Evolutionary conservation across 1,140 invertebrate genomes (phyloP).

Genomic region (Scaptomyza montana): DNA sequence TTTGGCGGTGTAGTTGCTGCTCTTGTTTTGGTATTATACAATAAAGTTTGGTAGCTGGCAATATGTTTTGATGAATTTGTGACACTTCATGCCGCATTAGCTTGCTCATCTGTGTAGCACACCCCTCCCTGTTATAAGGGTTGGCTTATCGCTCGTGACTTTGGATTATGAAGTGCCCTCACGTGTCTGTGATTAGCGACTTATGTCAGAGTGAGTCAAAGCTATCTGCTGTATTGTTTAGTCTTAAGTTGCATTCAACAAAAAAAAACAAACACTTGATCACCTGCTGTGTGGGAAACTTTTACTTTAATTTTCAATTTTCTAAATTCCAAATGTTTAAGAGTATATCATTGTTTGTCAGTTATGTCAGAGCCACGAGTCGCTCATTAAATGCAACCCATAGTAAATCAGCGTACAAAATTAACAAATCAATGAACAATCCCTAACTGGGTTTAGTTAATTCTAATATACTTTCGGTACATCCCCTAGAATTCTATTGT

Average conservation of each 20-base stretch:
- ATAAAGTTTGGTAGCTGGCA: constrained; percentile 47
- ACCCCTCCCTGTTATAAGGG: constrained; percentile 13
- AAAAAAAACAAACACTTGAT: constrained; percentile 5
- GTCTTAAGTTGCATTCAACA: background rate
- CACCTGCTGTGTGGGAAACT: constrained; percentile 61
- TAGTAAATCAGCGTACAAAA: constrained; percentile 15
- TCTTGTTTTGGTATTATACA: constrained; percentile 54
- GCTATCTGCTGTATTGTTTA: constrained; percentile 12
- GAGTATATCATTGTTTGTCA: constrained; percentile 9
- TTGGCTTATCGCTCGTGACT: constrained; percentile 21
- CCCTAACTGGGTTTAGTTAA: constrained; percentile 20
- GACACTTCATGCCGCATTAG: constrained; percentile 82
- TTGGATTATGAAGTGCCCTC: constrained; percentile 59
- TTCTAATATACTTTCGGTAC: constrained; percentile 2
- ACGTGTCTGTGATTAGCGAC: constrained; percentile 74
- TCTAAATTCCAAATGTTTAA: constrained; percentile 1
- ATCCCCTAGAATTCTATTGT: constrained; percentile 9
- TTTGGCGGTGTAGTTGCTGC: constrained; percentile 24
- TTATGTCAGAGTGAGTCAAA: constrained; percentile 14
- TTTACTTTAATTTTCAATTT: background rate
- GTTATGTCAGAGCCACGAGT: constrained; percentile 28
- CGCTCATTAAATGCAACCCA: constrained; percentile 37
- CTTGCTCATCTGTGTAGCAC: constrained; percentile 18
- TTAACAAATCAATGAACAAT: constrained; percentile 8
- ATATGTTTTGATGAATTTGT: constrained; percentile 83